A percentile compares a stretch with the other conserved stretches of the same genome.
Conservation (phyloP, 37 sponge, comb jelly and placozoan genomes). For the Oscarella lobularis region DNA sequence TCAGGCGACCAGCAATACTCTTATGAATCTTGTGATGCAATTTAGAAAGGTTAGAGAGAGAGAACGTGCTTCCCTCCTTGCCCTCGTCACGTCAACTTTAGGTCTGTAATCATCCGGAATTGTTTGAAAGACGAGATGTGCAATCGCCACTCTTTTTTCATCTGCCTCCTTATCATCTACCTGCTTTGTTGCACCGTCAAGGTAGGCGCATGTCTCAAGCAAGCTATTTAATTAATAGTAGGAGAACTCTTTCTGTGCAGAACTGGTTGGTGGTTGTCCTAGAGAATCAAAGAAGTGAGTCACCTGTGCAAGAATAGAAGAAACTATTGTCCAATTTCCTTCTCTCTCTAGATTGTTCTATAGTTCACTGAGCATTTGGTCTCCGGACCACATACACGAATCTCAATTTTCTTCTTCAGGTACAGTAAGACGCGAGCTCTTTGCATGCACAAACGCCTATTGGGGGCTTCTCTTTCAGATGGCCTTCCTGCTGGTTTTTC, state of each 20-base stretch:
- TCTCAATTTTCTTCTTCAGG: neutral
- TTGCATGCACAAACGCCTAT: too few relatives aligned
- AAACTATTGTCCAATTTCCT: neutral
- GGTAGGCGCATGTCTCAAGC: constrained; percentile 6
- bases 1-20: constrained; percentile 47
- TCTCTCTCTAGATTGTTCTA: neutral
- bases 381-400: neutral
- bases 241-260: too few relatives aligned
- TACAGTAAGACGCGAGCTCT: neutral
- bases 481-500: neutral
- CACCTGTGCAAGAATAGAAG: too few relatives aligned
- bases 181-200: constrained; percentile 36
- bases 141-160: constrained; percentile 44
- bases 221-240: too few relatives aligned
- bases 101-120: constrained; percentile 93
- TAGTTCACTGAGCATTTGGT: neutral
- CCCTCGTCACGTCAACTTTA: constrained; percentile 2
- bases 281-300: neutral
- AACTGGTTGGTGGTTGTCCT: neutral
- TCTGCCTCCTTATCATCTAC: constrained; percentile 18
- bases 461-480: too few relatives aligned
- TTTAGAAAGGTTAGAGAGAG: constrained; percentile 71
- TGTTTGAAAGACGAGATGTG: constrained; percentile 83
- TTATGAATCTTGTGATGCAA: constrained; percentile 96
- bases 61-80: neutral